Percentiles rank a stretch among this genome's conserved stretches.
These are phyloP conservation scores for Chrysoperla carnea DNA, from an alignment of 1,140 invertebrate species.

Conservation along the genomic window DNA sequence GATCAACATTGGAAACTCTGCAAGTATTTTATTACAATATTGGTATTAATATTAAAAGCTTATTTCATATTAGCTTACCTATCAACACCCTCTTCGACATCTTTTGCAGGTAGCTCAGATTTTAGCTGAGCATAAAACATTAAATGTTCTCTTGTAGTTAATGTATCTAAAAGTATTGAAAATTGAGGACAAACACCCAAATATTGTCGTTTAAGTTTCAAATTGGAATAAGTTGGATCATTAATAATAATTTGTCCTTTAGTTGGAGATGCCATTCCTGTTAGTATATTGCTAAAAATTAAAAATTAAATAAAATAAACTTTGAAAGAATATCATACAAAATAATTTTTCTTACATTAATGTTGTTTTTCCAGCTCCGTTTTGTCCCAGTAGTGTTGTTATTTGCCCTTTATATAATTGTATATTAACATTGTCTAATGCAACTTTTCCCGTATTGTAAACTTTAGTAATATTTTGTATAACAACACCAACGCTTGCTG, in stretches of 20 bases:
- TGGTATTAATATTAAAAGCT: not conserved
- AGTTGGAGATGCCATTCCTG: slow-evolving; percentile 39
- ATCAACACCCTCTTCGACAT: slow-evolving; percentile 24
- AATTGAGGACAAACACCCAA: slow-evolving; percentile 69
- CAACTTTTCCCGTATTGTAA: slow-evolving; percentile 21
- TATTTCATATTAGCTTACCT: slow-evolving; percentile 24
- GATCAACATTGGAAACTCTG: too few species aligned
- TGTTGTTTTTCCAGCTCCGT: slow-evolving; percentile 72
- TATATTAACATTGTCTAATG: slow-evolving; percentile 50
- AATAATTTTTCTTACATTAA: slow-evolving; percentile 38
- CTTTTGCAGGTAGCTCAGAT: slow-evolving; percentile 25
- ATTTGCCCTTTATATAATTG: slow-evolving; percentile 47
- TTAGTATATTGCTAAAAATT: slow-evolving; percentile 37
- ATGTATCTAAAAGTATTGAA: slow-evolving; percentile 62
- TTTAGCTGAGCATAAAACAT: slow-evolving; percentile 58
- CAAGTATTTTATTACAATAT: slow-evolving; percentile 11
- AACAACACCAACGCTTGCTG: slow-evolving; percentile 25
- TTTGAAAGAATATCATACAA: too few species aligned
- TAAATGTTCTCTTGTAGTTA: slow-evolving; percentile 69
- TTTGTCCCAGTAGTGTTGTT: slow-evolving; percentile 64
- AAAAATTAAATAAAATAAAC: slow-evolving; percentile 3
- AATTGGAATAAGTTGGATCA: slow-evolving; percentile 7
- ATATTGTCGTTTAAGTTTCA: slow-evolving; percentile 17
- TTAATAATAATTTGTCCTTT: slow-evolving; percentile 29
- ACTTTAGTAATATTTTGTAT: slow-evolving; percentile 28